Conservation (phyloP, 2,888 invertebrate genomes). For the Polyploca ridens region DNA sequence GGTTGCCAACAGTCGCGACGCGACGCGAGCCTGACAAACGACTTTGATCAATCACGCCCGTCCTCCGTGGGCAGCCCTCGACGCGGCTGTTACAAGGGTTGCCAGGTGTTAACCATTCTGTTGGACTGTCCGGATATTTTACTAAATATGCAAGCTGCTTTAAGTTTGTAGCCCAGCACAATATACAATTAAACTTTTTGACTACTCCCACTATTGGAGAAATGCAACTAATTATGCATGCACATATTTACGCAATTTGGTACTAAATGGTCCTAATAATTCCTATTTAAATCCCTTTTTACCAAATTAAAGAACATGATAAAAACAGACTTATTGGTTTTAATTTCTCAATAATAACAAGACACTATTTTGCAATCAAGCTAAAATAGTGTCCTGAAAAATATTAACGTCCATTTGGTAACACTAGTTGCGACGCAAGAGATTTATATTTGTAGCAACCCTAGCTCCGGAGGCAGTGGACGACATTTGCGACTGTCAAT, state of each 20-base stretch:
- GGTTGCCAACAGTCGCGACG: constrained; percentile 75
- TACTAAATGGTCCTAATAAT: no score
- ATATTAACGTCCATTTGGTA: not conserved
- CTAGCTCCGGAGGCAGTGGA: constrained; percentile 62
- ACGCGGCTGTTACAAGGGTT: constrained; percentile 53
- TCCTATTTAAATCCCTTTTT: no score
- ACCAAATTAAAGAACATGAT: no score
- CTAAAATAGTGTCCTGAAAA: constrained; percentile 1
- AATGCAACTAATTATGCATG: no score
- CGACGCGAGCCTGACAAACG: constrained; percentile 81
- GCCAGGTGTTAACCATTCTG: constrained; percentile 44
- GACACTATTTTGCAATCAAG: no score
- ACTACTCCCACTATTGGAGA: no score
- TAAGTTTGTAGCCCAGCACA: not conserved
- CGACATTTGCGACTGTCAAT: constrained; percentile 50
- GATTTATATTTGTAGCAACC: constrained; percentile 68
- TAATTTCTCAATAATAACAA: no score
- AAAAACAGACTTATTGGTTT: no score
- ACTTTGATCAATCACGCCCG: constrained; percentile 81
- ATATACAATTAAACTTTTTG: no score
- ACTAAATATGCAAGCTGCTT: not conserved
- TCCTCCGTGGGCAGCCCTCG: constrained; percentile 73
- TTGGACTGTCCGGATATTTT: constrained; percentile 2
- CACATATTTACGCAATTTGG: no score
- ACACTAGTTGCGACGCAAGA: constrained; percentile 32